Base-by-base conservation (phyloP, 2,113 vertebrate species). In the Athene cunicularia region DNA sequence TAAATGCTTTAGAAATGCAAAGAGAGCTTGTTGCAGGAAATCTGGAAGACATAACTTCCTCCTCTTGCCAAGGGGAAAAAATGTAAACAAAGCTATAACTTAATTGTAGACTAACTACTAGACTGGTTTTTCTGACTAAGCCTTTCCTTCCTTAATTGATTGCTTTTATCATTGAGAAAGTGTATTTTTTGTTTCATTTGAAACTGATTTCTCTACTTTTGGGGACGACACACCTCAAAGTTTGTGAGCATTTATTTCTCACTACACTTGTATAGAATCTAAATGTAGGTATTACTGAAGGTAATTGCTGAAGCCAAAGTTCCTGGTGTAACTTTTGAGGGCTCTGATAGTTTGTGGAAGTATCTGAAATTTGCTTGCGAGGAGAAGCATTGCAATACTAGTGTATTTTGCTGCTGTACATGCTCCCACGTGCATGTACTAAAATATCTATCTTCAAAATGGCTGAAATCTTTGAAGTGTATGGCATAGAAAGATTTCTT, bases 11-110 rank as follows among this genome's bases (percentile, higher is more conserved):
- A 70, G 27, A 91, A 94, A 35, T 35, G 49, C 3, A 3, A 75
- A 60, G 70, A 55, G 52, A 37, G 59, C 41, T 93, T 90, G 43
- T 86, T 88, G 55, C 82, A 87, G 92, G 90, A 96, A 97, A 92
- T 95, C 80, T 94, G 92, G 88, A 96, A 96, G 90, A 94, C 86
- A 89, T 89, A 93, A 95, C 91, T 96, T 94, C 92, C 91, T 92
- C 59, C 89, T 87, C 79, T 91, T 96, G 93, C 92, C 71, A 86
- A 79, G 41, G 63, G 71, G 71, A 84, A 91, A 91, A 88, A 91
- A 95, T 91, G 77, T 96, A 97, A 96, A 96, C 95, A 94, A 85
- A 90, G 53, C 56, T 87, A 58, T 45, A 62, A 14, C 49, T 87
- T 94, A 95, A 95, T 88, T 94, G 60, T 74, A 68, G 60, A 12